Evolutionary conservation across 2,888 invertebrate genomes (phyloP), one percentile per base, ranked within the genome.

Genomic region (Drosophila tripunctata): DNA sequence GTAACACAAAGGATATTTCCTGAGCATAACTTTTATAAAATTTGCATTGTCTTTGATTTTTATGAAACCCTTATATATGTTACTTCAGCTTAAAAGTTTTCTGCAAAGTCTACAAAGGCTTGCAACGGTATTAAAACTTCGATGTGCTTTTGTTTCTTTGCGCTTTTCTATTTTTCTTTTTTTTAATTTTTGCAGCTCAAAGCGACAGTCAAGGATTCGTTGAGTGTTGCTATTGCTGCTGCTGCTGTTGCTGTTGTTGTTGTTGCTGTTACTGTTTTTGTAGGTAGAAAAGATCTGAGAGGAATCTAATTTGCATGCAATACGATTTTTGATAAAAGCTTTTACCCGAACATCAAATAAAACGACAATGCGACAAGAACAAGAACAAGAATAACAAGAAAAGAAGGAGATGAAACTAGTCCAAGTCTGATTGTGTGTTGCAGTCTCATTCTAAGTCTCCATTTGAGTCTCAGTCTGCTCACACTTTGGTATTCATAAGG

Each of bases 271-370:
- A 8, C 22, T 24, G 41, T 24, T 50, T 45, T 45, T 41, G 58
- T 73, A 76, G 68, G 62, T 68, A 75, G 30, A 22, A 47, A 30
- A 51, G 71, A 60, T 72, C 68, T 60, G 67, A 67, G 71, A 67
- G 71, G 85, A 87, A 88, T 89, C 89, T 89, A 89, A 88, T 88
- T 88, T 88, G 89, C 88, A 88, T 88, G 89, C 82, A 88, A 84
- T 89, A 89, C 88, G 88, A 86, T 89, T 88, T 89, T 89, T 89
- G 84, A 88, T 88, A 88, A 88, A 89, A 89, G 88, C 78, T 84
- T 87, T 89, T 85, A 77, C 88, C 83, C 79, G 76, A 81, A 75
- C 87, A 81, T 88, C 89, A 85, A 88, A 81, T 81, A 85, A 81
- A 79, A 82, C 69, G 81, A 78, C 79, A 82, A 72, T 67, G 82